A percentile compares a stretch with the other conserved stretches of the same genome.
phyloP scores from a whole-genome alignment of 2,888 invertebrate genomes.

The Catocala fraxini region DNA sequence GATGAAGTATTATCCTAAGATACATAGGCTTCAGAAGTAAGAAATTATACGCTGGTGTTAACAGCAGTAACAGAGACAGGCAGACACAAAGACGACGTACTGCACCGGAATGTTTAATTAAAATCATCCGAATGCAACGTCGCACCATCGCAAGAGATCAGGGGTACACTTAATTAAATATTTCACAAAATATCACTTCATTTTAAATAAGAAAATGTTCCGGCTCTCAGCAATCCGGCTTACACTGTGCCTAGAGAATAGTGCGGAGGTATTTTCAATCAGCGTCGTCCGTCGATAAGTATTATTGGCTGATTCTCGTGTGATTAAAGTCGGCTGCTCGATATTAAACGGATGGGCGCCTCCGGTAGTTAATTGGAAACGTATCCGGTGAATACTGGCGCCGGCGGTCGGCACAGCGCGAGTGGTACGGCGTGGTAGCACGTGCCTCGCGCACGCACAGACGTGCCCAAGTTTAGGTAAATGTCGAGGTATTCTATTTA shows the following conservation, averaged over 20 bases:
- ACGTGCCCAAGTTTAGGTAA: too few relatives aligned
- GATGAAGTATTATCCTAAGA: too few relatives aligned
- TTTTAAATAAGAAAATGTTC: not conserved
- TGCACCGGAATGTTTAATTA: slow-evolving; percentile 17
- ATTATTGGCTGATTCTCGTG: slow-evolving; percentile 47
- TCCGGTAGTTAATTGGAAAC: slow-evolving; percentile 49
- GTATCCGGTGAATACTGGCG: slow-evolving; percentile 36
- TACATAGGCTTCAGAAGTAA: too few relatives aligned
- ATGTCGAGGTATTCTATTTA: too few relatives aligned
- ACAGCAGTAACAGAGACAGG: not conserved
- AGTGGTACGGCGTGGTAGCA: not conserved
- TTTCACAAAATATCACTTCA: slow-evolving; percentile 4
- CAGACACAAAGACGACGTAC: not conserved
- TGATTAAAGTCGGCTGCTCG: slow-evolving; percentile 46
- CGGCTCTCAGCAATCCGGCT: too few relatives aligned
- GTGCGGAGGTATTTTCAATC: slow-evolving; percentile 45
- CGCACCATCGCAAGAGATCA: not conserved
- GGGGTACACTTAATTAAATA: not conserved
- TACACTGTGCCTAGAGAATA: not conserved
- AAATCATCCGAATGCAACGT: slow-evolving; percentile 11
- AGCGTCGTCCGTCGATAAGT: slow-evolving; percentile 35
- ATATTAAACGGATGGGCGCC: slow-evolving; percentile 40
- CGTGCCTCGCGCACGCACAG: too few relatives aligned
- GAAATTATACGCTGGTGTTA: too few relatives aligned
- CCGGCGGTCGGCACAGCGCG: slow-evolving; percentile 8